Conservation (phyloP, 2,113 vertebrate species). For the Psettodes erumei region DNA sequence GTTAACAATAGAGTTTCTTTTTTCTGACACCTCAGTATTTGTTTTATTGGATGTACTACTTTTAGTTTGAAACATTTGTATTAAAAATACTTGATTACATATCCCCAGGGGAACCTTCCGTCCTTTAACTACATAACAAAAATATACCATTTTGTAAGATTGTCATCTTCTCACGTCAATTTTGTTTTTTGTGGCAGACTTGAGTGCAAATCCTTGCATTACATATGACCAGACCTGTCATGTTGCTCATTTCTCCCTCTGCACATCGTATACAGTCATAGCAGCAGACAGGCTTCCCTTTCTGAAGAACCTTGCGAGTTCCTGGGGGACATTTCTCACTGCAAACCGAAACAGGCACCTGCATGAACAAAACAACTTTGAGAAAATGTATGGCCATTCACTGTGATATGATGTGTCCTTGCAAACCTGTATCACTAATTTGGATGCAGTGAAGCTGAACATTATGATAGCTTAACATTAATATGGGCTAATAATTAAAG, state of each 20-base stretch:
- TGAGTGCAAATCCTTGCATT: too few species aligned
- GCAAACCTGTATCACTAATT: neutral
- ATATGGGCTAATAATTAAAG: neutral
- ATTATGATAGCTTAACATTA: neutral
- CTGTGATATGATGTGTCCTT: too few species aligned
- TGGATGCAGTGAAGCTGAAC: neutral
- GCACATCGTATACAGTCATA: slow-evolving; percentile 80
- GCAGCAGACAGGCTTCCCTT: slow-evolving; percentile 81
- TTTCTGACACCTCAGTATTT: too few species aligned
- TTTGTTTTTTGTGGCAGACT: too few species aligned
- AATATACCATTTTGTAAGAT: too few species aligned
- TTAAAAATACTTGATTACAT: too few species aligned
- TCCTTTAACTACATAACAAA: too few species aligned
- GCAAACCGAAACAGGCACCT: slow-evolving; percentile 80
- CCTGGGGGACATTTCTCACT: slow-evolving; percentile 76
- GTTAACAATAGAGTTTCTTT: too few species aligned
- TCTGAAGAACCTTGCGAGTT: slow-evolving; percentile 78
- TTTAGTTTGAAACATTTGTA: too few species aligned
- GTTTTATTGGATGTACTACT: too few species aligned
- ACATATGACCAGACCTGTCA: slow-evolving; percentile 49
- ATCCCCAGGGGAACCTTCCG: too few species aligned
- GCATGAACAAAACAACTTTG: neutral
- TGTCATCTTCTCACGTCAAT: too few species aligned
- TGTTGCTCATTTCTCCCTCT: slow-evolving; percentile 80
- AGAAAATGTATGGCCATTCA: neutral